These are phyloP conservation scores for Hemibagrus guttatus DNA, from an alignment of 2,797 vertebrate genomes.

Conservation along the genomic window DNA sequence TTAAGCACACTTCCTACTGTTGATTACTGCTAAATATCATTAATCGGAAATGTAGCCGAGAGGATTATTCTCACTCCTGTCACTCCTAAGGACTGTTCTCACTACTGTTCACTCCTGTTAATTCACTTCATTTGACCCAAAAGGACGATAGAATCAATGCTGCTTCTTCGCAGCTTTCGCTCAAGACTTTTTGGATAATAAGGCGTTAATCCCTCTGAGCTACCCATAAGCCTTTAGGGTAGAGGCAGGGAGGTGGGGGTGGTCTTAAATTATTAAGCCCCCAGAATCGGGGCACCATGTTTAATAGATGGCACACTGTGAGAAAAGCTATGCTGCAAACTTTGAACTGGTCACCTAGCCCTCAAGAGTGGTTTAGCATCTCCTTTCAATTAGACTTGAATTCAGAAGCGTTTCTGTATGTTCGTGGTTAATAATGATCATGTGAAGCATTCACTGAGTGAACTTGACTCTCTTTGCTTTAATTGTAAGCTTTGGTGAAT, in stretches of 20 bases:
- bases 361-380: slow-evolving; percentile 3
- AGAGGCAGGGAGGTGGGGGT: slow-evolving; percentile 56
- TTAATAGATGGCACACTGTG: slow-evolving; percentile 54
- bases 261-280: slow-evolving; percentile 69
- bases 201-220: slow-evolving; percentile 49
- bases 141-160: too few species aligned
- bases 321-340: slow-evolving; percentile 18
- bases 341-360: slow-evolving; percentile 38
- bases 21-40: neutral
- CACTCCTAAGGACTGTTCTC: neutral
- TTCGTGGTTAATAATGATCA: neutral
- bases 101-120: neutral
- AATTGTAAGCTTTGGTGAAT: too few species aligned
- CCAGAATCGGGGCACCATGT: slow-evolving; percentile 51
- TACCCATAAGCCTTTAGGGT: slow-evolving; percentile 55
- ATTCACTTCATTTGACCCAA: neutral
- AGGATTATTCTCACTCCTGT: neutral
- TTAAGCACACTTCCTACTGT: slow-evolving; percentile 27
- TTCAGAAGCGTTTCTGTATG: neutral
- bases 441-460: neutral
- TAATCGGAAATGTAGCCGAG: too few species aligned
- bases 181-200: slow-evolving; percentile 15
- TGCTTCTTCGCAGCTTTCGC: neutral
- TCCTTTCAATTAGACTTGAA: neutral
- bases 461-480: neutral